Percentiles rank a stretch among this genome's conserved stretches.
Conservation (phyloP, 2,797 vertebrate species). For the Vipera ursinii region DNA sequence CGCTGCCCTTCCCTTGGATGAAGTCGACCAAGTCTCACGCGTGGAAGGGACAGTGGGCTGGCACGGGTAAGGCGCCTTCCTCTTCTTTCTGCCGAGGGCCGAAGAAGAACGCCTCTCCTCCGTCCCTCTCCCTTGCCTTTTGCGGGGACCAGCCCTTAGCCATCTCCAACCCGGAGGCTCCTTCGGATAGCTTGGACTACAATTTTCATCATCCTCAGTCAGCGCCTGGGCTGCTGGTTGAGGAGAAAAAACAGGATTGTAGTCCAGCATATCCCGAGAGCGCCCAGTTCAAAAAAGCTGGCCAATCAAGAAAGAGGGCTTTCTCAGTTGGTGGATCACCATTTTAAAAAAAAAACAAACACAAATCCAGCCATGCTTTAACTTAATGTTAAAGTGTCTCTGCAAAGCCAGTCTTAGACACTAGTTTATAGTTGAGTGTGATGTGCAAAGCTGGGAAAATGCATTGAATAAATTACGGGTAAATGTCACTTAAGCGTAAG, state of each 20-base stretch:
- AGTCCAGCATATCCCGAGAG: not conserved
- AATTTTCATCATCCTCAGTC: not conserved
- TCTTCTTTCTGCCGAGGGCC: too few relatives aligned
- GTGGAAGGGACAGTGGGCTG: conserved; percentile 91
- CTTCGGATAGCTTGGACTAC: not conserved
- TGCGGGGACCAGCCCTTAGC: not conserved
- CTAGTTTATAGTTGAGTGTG: not conserved
- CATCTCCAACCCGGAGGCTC: not conserved
- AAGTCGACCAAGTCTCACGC: conserved; percentile 95
- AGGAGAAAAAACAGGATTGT: not conserved
- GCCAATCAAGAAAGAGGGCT: too few relatives aligned
- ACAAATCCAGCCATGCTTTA: not conserved
- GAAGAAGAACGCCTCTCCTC: not conserved
- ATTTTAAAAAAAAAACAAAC: not conserved
- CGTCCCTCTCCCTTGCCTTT: not conserved
- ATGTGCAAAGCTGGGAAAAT: not conserved
- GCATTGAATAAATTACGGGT: not conserved
- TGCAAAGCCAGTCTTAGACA: not conserved
- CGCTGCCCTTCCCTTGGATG: conserved; percentile 97
- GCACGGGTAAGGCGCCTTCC: conserved; percentile 77
- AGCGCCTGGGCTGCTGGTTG: not conserved
- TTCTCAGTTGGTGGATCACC: not conserved
- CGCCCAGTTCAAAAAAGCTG: not conserved
- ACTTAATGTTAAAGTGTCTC: not conserved
- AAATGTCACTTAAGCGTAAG: not conserved